phyloP scores from a whole-genome alignment of 2,113 vertebrate species.

The Plotosus lineatus region DNA sequence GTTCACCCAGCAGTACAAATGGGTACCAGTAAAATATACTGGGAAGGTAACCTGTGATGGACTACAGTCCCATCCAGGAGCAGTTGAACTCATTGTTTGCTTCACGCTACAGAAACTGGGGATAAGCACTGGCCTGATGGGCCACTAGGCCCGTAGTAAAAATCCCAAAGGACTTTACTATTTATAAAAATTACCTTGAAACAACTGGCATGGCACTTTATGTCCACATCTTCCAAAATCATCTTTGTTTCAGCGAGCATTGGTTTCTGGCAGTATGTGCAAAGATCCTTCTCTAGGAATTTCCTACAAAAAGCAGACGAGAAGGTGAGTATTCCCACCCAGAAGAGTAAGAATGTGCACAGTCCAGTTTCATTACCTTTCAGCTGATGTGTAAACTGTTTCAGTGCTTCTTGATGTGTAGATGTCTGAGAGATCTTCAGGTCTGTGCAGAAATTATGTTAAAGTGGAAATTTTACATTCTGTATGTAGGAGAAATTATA shows the following conservation, averaged over 20 bases:
- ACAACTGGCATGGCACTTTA: constrained; percentile 90
- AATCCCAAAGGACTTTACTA: too few relatives aligned
- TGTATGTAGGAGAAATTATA: background rate
- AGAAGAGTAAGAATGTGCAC: background rate
- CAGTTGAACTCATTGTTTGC: too few relatives aligned
- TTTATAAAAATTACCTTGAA: constrained; percentile 84
- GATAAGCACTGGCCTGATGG: too few relatives aligned
- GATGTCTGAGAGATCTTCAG: constrained; percentile 52
- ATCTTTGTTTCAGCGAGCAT: constrained; percentile 87
- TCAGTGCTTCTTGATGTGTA: constrained; percentile 58
- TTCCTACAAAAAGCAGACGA: constrained; percentile 65
- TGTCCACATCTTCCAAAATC: constrained; percentile 88
- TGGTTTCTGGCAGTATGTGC: constrained; percentile 85
- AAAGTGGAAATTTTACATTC: background rate
- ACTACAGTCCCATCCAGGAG: too few relatives aligned
- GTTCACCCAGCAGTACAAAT: too few relatives aligned
- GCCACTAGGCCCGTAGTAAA: too few relatives aligned
- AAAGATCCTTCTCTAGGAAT: constrained; percentile 86
- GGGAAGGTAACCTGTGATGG: too few relatives aligned
- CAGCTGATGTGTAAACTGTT: constrained; percentile 57
- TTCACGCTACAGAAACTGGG: too few relatives aligned
- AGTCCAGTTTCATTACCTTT: constrained; percentile 56
- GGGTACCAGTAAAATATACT: too few relatives aligned
- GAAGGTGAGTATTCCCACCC: background rate
- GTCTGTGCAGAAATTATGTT: constrained; percentile 47